These are phyloP conservation scores for Drosophila seguyi DNA, from an alignment of 1,140 invertebrate genomes.

Conservation along the genomic window DNA sequence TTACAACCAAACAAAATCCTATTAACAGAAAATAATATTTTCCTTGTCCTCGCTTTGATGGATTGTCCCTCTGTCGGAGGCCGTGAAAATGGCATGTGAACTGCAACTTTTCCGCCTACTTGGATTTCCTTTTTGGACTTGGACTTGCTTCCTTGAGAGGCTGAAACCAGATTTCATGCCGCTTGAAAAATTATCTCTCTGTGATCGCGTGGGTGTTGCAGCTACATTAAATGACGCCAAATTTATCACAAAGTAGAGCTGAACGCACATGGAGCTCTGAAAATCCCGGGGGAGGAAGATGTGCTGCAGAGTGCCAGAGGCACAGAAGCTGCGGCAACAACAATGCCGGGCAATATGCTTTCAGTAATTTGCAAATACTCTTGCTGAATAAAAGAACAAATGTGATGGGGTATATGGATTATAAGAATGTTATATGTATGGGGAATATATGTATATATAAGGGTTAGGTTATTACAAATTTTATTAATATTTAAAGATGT, in stretches of 20 bases:
- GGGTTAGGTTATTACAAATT: background rate
- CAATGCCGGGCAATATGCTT: conserved; percentile 57
- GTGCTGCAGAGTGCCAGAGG: conserved; percentile 12
- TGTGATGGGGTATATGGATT: background rate
- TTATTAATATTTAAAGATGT: background rate
- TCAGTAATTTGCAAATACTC: conserved; percentile 54
- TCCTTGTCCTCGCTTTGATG: conserved; percentile 45
- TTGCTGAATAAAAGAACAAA: conserved; percentile 7
- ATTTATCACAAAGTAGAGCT: conserved; percentile 74
- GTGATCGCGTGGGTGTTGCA: conserved; percentile 71
- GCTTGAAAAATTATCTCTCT: conserved; percentile 67
- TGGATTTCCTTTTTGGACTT: conserved; percentile 13
- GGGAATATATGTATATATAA: too few species aligned
- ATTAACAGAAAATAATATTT: conserved; percentile 42
- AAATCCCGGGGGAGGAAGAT: background rate
- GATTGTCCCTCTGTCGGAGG: conserved; percentile 33
- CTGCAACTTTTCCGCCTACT: conserved; percentile 39
- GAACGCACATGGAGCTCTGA: conserved; percentile 19
- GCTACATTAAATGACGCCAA: conserved; percentile 66
- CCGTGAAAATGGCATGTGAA: conserved; percentile 9
- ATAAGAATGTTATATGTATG: background rate
- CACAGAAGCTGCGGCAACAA: conserved; percentile 17
- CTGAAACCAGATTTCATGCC: conserved; percentile 31
- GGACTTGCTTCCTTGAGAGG: conserved; percentile 1
- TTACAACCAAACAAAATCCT: conserved; percentile 18